These are phyloP conservation scores for Sebastes dallii DNA, from an alignment of 2,797 vertebrate genomes.

Conservation along the genomic window DNA sequence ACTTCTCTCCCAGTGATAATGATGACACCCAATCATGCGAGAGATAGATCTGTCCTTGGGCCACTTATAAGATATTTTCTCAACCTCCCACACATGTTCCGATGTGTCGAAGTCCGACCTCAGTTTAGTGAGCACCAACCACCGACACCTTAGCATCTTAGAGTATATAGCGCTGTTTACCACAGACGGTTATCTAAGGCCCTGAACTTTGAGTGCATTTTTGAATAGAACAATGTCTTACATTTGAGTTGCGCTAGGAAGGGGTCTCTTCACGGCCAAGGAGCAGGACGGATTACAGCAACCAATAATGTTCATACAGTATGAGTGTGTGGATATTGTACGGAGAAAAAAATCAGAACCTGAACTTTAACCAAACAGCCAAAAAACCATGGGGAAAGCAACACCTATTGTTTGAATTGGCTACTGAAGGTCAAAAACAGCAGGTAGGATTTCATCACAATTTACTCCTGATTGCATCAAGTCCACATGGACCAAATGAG, in stretches of 20 bases:
- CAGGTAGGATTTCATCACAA: neutral
- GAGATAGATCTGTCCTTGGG: conserved; percentile 29
- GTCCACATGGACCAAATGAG: conserved; percentile 20
- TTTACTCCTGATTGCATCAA: conserved; percentile 56
- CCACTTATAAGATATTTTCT: conserved; percentile 27
- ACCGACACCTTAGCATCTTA: neutral
- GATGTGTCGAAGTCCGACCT: conserved; percentile 15
- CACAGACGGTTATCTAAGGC: neutral
- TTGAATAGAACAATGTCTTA: neutral
- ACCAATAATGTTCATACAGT: neutral
- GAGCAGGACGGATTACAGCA: neutral
- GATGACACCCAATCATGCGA: conserved; percentile 37
- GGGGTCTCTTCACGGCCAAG: neutral
- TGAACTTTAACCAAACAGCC: neutral
- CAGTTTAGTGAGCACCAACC: conserved; percentile 22
- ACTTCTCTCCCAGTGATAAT: conserved; percentile 28
- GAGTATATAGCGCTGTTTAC: neutral
- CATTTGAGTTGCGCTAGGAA: neutral
- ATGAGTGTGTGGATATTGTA: neutral
- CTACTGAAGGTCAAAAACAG: conserved; percentile 18
- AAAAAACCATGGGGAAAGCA: conserved; percentile 22
- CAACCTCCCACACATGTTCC: neutral
- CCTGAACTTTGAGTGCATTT: neutral
- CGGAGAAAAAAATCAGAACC: neutral
- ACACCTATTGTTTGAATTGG: conserved; percentile 4